Evolutionary conservation across 1,140 invertebrate species (phyloP), one percentile per base, ranked within the genome.

Genomic region (Brachionus koreanus): DNA sequence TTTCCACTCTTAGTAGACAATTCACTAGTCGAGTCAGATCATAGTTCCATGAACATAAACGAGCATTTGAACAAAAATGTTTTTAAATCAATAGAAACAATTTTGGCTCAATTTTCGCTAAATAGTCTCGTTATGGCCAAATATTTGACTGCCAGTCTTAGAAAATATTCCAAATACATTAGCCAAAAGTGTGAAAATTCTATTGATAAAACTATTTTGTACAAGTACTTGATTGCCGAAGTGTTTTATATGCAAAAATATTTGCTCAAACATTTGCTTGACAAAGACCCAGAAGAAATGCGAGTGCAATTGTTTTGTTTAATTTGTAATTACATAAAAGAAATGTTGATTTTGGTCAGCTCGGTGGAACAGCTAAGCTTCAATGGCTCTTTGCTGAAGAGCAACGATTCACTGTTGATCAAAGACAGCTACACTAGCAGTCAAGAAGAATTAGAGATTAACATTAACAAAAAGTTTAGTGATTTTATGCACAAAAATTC

Each of bases 401-500:
- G 6, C 13, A 65, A 25, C 5, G 37, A 72, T 19, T 39, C 67
- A 39, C 2, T 37, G 37, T 35, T 72, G 13, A 39, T 42, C 13
- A 72, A 72, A 72, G 39, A 74, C 10, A 49, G 33, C 23, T 46
- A 25, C 19, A 74, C 69, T 10, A 74, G 25, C 23, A 74, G 42
- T 74, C 39, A 74, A 29, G 16, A 74, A 25, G 19, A 46, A 43
- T 19, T 74, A 1, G 69, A 74, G 23, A 46, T 46, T 2, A 74
- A 74, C 12, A 74, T 35, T 29, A 46, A 74, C 25, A 23, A 74
- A 46, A 74, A 74, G 25, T 74, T 74, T 25, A 46, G 10, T 9
- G 39, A 74, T 29, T 74, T 74, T 74, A 25, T 74, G 69, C 23
- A 29, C 69, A 74, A 74, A 46, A 23, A 46, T 74, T 74, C 69